These are phyloP conservation scores for Nemotelus pantherinus DNA, from an alignment of 2,888 invertebrate species.

Conservation along the genomic window DNA sequence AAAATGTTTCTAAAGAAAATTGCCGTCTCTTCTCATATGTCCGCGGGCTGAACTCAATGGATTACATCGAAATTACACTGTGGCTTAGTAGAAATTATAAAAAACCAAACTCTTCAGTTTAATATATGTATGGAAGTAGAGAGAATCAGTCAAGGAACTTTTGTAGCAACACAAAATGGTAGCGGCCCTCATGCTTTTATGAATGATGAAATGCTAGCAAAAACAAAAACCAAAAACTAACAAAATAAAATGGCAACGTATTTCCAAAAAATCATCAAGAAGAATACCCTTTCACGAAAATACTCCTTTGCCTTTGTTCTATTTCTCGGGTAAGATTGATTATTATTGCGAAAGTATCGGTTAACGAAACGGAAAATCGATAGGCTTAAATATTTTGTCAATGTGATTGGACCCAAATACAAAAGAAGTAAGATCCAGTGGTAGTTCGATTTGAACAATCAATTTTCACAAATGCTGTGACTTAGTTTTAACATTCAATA, in stretches of 20 bases:
- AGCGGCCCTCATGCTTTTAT: constrained; percentile 17
- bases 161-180: constrained; percentile 20
- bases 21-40: constrained; percentile 21
- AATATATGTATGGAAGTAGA: not conserved
- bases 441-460: not conserved
- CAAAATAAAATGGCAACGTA: constrained; percentile 4
- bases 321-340: not conserved
- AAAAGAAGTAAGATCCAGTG: too few relatives aligned
- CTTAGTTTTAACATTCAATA: too few relatives aligned
- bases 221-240: not conserved
- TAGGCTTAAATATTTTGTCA: too few relatives aligned
- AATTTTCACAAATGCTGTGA: not conserved
- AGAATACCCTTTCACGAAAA: constrained; percentile 15
- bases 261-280: constrained; percentile 10
- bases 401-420: too few relatives aligned
- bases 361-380: too few relatives aligned
- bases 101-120: constrained; percentile 18
- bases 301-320: constrained; percentile 20
- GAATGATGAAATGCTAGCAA: constrained; percentile 4
- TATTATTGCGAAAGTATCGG: too few relatives aligned
- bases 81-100: constrained; percentile 38
- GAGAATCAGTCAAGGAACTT: constrained; percentile 12
- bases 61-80: constrained; percentile 41
- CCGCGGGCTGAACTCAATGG: constrained; percentile 30
- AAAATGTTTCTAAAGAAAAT: constrained; percentile 22